These are phyloP conservation scores for Heliocidaris tuberculata DNA, from an alignment of 35 echinoderm and acorn worm species.

Conservation along the genomic window DNA sequence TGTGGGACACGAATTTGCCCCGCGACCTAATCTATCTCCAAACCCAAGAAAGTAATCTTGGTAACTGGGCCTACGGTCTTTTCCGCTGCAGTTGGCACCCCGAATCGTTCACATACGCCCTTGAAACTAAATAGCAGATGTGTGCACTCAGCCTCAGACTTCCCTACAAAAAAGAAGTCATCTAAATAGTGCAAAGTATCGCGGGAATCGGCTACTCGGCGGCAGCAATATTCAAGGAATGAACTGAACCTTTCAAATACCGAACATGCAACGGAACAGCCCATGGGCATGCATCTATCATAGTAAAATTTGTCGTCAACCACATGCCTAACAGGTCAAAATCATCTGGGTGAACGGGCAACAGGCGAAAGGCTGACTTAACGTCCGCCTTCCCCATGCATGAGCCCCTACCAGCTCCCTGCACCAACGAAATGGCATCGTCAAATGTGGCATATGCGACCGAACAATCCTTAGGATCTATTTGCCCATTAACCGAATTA, in stretches of 20 bases:
- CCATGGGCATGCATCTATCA: too few species aligned
- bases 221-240: background rate
- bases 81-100: constrained; percentile 15
- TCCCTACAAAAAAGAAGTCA: too few species aligned
- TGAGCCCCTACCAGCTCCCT: too few species aligned
- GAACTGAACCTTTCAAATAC: background rate
- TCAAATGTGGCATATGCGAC: too few species aligned
- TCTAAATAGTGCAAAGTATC: too few species aligned
- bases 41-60: background rate
- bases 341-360: constrained; percentile 11
- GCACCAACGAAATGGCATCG: too few species aligned
- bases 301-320: background rate
- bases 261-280: background rate
- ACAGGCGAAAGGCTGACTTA: constrained; percentile 27
- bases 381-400: background rate
- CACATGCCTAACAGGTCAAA: background rate
- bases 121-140: background rate
- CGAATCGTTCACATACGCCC: constrained; percentile 5
- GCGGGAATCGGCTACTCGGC: background rate
- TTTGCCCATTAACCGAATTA: too few species aligned
- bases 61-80: background rate
- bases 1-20: too few species aligned
- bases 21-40: too few species aligned
- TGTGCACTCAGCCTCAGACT: background rate
- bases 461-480: too few species aligned